A percentile compares a stretch with the other conserved stretches of the same genome.
phyloP scores from a whole-genome alignment of 2,113 vertebrate genomes.

The Muntiacus muntjak region DNA sequence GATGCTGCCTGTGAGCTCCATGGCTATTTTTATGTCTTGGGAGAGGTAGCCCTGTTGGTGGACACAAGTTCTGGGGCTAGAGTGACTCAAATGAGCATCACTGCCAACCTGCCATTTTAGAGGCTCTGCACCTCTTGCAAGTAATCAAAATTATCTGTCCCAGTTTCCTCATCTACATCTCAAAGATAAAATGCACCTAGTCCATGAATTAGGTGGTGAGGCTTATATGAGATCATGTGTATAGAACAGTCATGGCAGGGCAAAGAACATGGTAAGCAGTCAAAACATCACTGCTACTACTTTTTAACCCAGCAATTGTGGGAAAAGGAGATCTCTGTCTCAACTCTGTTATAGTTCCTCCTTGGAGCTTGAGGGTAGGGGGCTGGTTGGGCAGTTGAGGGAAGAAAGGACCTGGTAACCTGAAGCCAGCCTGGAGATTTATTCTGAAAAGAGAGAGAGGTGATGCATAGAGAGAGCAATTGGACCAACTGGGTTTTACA shows the following conservation, averaged over 20 bases:
- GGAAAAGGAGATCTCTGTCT: not conserved
- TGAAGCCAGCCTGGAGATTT: not conserved
- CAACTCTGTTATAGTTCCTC: not conserved
- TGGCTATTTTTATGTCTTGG: not conserved
- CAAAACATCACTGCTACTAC: not conserved
- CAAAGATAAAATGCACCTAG: not conserved
- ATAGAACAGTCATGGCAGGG: accelerated
- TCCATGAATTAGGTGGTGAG: not conserved
- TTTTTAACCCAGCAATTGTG: not conserved
- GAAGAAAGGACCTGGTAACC: not conserved
- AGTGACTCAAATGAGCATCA: not conserved
- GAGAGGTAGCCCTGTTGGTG: not conserved
- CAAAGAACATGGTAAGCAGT: not conserved
- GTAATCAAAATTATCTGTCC: not conserved
- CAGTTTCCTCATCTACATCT: not conserved
- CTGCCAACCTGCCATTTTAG: not conserved
- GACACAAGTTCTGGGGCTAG: not conserved
- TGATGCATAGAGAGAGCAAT: not conserved
- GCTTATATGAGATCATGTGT: not conserved
- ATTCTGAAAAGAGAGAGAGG: not conserved
- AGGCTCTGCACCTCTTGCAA: not conserved
- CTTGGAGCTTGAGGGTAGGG: not conserved
- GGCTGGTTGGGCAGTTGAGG: not conserved
- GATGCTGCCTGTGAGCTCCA: not conserved
- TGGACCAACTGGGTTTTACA: not conserved